Conservation (phyloP, 2,888 invertebrate genomes). For the Abrostola tripartita region DNA sequence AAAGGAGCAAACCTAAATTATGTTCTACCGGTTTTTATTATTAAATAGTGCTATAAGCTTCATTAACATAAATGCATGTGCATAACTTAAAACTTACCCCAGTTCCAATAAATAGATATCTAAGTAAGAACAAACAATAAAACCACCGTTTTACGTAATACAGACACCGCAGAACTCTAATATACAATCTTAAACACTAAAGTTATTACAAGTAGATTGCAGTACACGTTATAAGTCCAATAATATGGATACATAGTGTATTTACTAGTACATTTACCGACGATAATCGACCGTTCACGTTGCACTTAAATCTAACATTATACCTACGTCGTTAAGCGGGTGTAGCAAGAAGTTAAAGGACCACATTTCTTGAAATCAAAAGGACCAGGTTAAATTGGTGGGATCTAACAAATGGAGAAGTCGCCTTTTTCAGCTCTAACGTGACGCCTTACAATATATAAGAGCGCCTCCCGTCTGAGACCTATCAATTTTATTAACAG, state of each 20-base stretch:
- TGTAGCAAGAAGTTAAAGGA: neutral
- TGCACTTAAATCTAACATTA: slow-evolving; percentile 51
- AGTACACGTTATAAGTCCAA: slow-evolving; percentile 57
- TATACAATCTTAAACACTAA: slow-evolving; percentile 31
- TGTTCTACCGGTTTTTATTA: no score
- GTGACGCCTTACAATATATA: no score
- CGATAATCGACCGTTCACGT: slow-evolving; percentile 67
- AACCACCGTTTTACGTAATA: slow-evolving; percentile 12
- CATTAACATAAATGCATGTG: no score
- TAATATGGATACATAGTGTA: slow-evolving; percentile 47
- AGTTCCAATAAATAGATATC: neutral
- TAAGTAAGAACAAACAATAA: neutral
- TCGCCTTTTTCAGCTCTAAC: no score
- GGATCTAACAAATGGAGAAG: no score
- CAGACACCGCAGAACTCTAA: neutral
- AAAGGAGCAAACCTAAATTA: no score
- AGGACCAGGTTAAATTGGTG: no score
- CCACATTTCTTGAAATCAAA: no score
- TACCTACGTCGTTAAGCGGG: slow-evolving; percentile 35
- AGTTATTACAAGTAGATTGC: slow-evolving; percentile 57
- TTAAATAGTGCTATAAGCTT: no score
- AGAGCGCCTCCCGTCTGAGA: neutral
- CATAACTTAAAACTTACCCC: no score
- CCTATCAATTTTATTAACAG: neutral
- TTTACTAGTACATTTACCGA: slow-evolving; percentile 62